Evolutionary conservation across 2,888 invertebrate genomes (phyloP), one percentile per base, ranked within the genome.

Genomic region (Melangyna quadrimaculata): DNA sequence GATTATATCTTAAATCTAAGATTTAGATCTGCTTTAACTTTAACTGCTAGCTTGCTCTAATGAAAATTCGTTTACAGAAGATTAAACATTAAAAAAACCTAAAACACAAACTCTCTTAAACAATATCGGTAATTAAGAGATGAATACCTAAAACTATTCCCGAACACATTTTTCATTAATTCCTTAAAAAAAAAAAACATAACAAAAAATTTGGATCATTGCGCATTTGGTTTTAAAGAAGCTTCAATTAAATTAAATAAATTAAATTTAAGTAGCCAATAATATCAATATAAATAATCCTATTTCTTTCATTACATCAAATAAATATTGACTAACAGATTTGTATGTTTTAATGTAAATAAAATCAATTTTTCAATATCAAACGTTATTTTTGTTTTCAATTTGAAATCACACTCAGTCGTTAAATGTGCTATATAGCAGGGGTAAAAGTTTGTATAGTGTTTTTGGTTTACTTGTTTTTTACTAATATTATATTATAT

Each of bases 391-490:
- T 10, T 43, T 17, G 40, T 29, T 24, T 51, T 35, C 57, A 67
- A 67, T 59, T 67, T 75, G 75, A 75, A 75, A 75, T 75, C 75
- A 67, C 74, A 71, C 17, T 67, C 51, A 67, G 67, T 67, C 67
- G 67, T 35, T 51, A 67, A 32, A 67, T 65, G 45, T n/a, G n/a
- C n/a, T 32, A 65, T 17, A 65, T 45, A 65, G 63, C 63, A 27
- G 61, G 63, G 45, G 29, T 45, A 65, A 65, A 45, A 65, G 27
- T 27, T 65, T 65, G 63, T 65, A 65, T 43, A 43, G 14, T 63
- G 0, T 40, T 61, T 63, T 40, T n/a, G n/a, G n/a, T n/a, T n/a
- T n/a, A n/a, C n/a, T n/a, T n/a, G n/a, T n/a, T 6, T 24, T 43
- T 43, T 27, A 24, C 12, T 17, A 17, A 43, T 45, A 29, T 65